Percentiles rank a stretch among this genome's conserved stretches.
Conservation (phyloP, 1,140 invertebrate genomes). For the Belonocnema kinseyi region DNA sequence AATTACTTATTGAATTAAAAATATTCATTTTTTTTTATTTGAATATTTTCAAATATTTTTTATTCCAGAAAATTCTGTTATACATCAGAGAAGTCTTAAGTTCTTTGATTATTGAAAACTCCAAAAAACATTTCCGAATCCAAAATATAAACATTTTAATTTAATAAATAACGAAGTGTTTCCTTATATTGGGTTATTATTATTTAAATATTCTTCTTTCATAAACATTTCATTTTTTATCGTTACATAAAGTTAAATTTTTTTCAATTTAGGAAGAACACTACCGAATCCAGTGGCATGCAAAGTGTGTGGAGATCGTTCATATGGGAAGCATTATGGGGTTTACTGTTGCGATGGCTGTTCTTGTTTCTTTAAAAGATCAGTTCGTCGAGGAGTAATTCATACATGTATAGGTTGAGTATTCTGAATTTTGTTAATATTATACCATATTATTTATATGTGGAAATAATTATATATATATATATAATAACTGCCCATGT, state of each 20-base stretch:
- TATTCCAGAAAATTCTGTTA: too few species aligned
- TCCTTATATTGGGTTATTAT: too few species aligned
- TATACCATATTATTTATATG: constrained; percentile 13
- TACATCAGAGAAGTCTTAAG: too few species aligned
- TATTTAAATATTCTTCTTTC: neutral
- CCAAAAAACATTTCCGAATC: too few species aligned
- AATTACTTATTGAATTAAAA: too few species aligned
- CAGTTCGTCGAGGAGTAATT: constrained; percentile 81
- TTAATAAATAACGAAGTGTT: too few species aligned
- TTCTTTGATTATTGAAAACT: too few species aligned
- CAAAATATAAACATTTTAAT: too few species aligned
- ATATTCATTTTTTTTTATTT: too few species aligned
- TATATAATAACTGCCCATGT: neutral
- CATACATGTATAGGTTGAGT: constrained; percentile 87
- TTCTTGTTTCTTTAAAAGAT: constrained; percentile 92
- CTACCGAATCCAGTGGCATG: constrained; percentile 82
- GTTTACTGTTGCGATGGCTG: constrained; percentile 92
- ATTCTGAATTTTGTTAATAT: neutral
- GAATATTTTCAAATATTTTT: too few species aligned
- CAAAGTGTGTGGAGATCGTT: constrained; percentile 89
- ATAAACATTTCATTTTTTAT: neutral
- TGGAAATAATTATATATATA: constrained; percentile 1
- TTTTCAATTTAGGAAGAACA: constrained; percentile 78
- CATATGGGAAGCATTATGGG: constrained; percentile 92
- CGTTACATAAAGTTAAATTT: neutral